These are phyloP conservation scores for Calliopum simillimum DNA, from an alignment of 2,888 invertebrate genomes.

Conservation along the genomic window DNA sequence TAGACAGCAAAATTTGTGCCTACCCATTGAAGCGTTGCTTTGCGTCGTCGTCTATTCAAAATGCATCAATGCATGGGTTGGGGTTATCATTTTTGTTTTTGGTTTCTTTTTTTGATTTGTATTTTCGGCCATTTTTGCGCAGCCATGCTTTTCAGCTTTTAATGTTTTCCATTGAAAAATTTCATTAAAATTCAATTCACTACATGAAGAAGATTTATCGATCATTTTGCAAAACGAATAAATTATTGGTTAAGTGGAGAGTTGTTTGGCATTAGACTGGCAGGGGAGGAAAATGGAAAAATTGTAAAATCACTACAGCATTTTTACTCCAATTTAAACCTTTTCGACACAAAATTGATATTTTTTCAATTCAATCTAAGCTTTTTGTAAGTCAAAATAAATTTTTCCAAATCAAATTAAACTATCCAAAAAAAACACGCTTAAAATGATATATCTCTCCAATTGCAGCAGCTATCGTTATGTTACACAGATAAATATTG, in stretches of 20 bases:
- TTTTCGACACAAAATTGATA: too few species aligned
- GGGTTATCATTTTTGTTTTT: background rate
- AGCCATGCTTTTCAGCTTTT: conserved; percentile 15
- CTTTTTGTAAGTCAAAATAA: too few species aligned
- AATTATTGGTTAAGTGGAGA: conserved; percentile 60
- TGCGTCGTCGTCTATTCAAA: conserved; percentile 26
- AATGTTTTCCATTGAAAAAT: background rate
- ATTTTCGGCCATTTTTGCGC: conserved; percentile 5
- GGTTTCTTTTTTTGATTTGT: background rate
- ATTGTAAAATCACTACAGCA: too few species aligned
- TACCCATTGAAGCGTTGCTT: conserved; percentile 23
- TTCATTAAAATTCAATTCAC: conserved; percentile 34
- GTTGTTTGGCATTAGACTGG: too few species aligned
- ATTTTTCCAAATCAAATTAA: too few species aligned
- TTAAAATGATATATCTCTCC: too few species aligned
- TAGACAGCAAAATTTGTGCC: conserved; percentile 12
- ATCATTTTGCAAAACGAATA: conserved; percentile 44
- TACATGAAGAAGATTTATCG: conserved; percentile 43
- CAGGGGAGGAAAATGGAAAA: too few species aligned
- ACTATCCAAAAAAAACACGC: too few species aligned
- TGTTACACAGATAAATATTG: too few species aligned
- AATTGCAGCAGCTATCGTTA: too few species aligned
- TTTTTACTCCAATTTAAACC: too few species aligned
- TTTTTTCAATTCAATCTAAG: too few species aligned
- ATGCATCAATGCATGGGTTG: conserved; percentile 15